Percentiles rank a stretch among this genome's conserved stretches.
phyloP scores from a whole-genome alignment of 2,888 invertebrate genomes.

The Metopia argyrocephala region DNA sequence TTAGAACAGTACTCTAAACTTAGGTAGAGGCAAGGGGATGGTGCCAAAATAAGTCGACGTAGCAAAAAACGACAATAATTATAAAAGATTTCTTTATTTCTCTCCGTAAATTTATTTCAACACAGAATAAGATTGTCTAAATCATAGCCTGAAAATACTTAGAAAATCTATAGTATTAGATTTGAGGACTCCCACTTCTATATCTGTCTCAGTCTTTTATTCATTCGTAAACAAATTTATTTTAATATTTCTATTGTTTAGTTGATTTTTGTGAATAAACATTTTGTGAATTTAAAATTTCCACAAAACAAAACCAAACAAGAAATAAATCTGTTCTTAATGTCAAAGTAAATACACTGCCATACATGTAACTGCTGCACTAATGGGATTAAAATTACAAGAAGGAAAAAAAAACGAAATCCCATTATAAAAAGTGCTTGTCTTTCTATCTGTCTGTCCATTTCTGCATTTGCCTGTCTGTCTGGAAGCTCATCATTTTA shows the following conservation, averaged over 20 bases:
- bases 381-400: constrained; percentile 42
- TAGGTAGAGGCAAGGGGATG: too few relatives aligned
- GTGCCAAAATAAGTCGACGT: too few relatives aligned
- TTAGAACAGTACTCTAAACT: too few relatives aligned
- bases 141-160: too few relatives aligned
- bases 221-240: too few relatives aligned
- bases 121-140: too few relatives aligned
- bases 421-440: constrained; percentile 31
- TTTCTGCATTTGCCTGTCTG: not conserved
- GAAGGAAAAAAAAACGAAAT: constrained; percentile 2
- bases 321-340: not conserved
- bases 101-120: too few relatives aligned
- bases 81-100: too few relatives aligned
- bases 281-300: not conserved
- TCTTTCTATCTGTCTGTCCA: not conserved
- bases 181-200: too few relatives aligned
- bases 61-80: too few relatives aligned
- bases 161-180: too few relatives aligned
- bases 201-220: too few relatives aligned
- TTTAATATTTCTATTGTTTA: not conserved
- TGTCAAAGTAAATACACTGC: constrained; percentile 2
- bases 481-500: not conserved
- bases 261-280: not conserved
- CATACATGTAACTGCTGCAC: not conserved
- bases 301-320: not conserved